Conservation (phyloP, 2,888 invertebrate species). For the Conops quadrifasciatus region DNA sequence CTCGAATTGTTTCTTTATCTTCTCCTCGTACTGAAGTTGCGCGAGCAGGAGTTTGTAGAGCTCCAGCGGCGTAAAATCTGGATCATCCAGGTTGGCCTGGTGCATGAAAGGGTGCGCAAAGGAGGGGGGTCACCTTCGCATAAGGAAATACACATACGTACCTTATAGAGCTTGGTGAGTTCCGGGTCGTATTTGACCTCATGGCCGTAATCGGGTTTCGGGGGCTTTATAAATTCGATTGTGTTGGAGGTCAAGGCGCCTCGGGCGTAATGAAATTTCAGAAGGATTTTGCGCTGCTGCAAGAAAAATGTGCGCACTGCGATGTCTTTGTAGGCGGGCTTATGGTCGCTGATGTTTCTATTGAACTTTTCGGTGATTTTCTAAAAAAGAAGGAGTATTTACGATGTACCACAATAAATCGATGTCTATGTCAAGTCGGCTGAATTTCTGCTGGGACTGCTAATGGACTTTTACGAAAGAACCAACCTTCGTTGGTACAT, state of each 20-base stretch:
- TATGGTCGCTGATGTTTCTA: constrained; percentile 65
- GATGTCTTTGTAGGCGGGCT: constrained; percentile 72
- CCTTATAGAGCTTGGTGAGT: constrained; percentile 74
- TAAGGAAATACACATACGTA: too few relatives aligned
- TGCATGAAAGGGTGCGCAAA: too few relatives aligned
- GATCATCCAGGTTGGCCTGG: constrained; percentile 72
- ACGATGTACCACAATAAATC: too few relatives aligned
- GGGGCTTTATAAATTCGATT: constrained; percentile 74
- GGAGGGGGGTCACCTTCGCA: too few relatives aligned
- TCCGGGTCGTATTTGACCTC: constrained; percentile 72
- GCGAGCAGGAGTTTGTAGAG: constrained; percentile 72
- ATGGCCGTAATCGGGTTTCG: constrained; percentile 75
- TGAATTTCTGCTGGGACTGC: too few relatives aligned
- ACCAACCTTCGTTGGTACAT: too few relatives aligned
- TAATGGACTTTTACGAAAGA: too few relatives aligned
- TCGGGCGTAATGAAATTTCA: constrained; percentile 61
- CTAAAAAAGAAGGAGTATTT: constrained; percentile 56
- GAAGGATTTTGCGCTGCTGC: constrained; percentile 66
- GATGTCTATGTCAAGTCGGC: too few relatives aligned
- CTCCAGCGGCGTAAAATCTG: constrained; percentile 70
- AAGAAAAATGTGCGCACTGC: constrained; percentile 73
- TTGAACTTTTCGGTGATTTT: constrained; percentile 72
- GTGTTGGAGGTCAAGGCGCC: constrained; percentile 65
- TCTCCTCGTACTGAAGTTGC: constrained; percentile 72
- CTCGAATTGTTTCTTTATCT: constrained; percentile 68